These are phyloP conservation scores for Microplitis mediator DNA, from an alignment of 1,140 invertebrate species.

Conservation along the genomic window DNA sequence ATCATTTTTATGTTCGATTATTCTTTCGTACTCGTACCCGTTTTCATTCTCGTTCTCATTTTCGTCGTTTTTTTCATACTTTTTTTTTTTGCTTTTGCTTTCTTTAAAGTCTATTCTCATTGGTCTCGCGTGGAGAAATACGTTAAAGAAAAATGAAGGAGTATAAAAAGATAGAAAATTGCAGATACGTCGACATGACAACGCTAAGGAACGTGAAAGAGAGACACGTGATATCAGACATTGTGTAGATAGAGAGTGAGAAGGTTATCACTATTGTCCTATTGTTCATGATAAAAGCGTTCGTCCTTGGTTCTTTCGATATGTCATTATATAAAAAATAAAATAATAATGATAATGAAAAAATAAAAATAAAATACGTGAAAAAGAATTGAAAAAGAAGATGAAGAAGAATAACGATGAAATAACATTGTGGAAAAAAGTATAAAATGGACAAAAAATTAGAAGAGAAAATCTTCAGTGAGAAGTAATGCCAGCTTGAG, in stretches of 20 bases:
- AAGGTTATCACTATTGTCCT: slow-evolving; percentile 34
- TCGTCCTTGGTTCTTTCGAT: slow-evolving; percentile 30
- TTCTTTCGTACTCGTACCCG: background rate
- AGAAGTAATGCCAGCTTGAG: background rate
- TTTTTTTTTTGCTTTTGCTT: too few relatives aligned
- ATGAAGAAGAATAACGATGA: slow-evolving; percentile 17
- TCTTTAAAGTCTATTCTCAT: too few relatives aligned
- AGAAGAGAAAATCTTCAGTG: slow-evolving; percentile 7
- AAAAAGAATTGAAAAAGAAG: slow-evolving; percentile 4
- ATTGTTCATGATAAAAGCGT: slow-evolving; percentile 33
- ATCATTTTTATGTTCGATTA: slow-evolving; percentile 1
- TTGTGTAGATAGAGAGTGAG: slow-evolving; percentile 16
- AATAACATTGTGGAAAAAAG: slow-evolving; percentile 5
- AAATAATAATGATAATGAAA: background rate
- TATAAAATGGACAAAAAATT: background rate
- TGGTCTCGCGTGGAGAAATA: background rate
- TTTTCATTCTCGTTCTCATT: background rate
- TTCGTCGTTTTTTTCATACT: background rate
- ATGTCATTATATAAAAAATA: slow-evolving; percentile 23
- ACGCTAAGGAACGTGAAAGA: slow-evolving; percentile 1
- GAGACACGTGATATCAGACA: slow-evolving; percentile 3
- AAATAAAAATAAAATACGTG: background rate
- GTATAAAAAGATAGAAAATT: slow-evolving; percentile 16
- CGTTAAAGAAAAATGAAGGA: slow-evolving; percentile 13
- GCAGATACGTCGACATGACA: slow-evolving; percentile 17